Conservation (phyloP, 2,888 invertebrate species). For the Monochamus alternatus region DNA sequence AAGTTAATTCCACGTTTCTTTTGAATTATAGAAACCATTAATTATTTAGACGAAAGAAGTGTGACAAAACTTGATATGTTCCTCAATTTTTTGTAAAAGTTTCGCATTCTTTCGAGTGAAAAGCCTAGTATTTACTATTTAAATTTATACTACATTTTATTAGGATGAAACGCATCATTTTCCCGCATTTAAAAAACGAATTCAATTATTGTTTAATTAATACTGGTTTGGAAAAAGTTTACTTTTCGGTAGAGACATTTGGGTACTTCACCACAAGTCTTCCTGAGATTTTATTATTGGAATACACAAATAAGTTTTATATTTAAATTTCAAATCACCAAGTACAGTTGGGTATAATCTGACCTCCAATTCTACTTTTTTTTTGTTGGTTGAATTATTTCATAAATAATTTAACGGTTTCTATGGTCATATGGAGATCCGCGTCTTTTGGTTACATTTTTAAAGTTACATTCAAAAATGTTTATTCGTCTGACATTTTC, state of each 20-base stretch:
- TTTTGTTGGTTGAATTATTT: not conserved
- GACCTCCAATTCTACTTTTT: too few relatives aligned
- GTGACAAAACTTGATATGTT: not conserved
- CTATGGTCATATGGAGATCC: not conserved
- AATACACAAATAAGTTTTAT: too few relatives aligned
- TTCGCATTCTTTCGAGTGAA: not conserved
- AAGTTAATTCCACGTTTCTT: not conserved
- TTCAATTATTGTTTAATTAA: too few relatives aligned
- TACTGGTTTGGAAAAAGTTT: too few relatives aligned
- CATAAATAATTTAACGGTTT: not conserved
- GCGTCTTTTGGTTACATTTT: not conserved
- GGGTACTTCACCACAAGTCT: too few relatives aligned
- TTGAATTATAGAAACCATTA: not conserved
- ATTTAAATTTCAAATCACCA: too few relatives aligned
- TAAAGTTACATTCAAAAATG: not conserved
- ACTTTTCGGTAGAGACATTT: too few relatives aligned
- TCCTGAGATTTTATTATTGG: too few relatives aligned
- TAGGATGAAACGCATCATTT: not conserved
- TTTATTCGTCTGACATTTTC: not conserved
- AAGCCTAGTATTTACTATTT: not conserved
- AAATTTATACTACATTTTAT: too few relatives aligned
- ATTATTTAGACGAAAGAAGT: not conserved
- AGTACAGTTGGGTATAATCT: too few relatives aligned
- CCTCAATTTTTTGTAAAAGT: not conserved
- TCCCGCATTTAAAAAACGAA: too few relatives aligned